Base-by-base conservation (phyloP, 2,113 vertebrate genomes). In the Galemys pyrenaicus region DNA sequence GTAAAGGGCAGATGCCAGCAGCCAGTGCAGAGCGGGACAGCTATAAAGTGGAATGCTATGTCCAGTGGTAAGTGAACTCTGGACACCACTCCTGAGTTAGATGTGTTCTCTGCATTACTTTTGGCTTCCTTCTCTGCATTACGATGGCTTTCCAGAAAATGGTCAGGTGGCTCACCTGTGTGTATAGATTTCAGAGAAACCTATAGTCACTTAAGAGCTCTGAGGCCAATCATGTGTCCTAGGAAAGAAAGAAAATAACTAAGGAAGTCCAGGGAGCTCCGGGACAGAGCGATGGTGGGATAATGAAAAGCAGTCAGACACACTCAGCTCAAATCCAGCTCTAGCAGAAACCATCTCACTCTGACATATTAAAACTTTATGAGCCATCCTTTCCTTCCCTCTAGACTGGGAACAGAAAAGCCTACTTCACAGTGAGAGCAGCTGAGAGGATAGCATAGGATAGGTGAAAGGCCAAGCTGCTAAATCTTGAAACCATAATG, bases 151-250 rank as follows among this genome's bases (percentile, higher is more conserved):
- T 93, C 35, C 54, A n/a, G 74, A 65, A 94, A 89, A 68, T 54
- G 30, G 28, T 80, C 58, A 77, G 11, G 12, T 84, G 58, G 46
- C 41, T 94, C 37, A 65, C 65, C 35, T 30, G 9, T 39, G 62
- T 85, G 54, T 93, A 7, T 74, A n/a, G n/a, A 67, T 67, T 93
- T 65, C 67, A 58, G 83, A 92, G 37, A 89, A 58, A 22, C 15
- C 11, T 54, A 62, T 10, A 51, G 20, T 37, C 16, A 26, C 32
- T 89, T 74, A 26, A 70, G 37, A 75, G 41, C 30, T 10, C 32
- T 49, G 54, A 95, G 28, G 19, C 54, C 56, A 62, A 24, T 85
- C 4, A 1, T 30, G 7, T 62, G 26, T 67, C 37, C 24, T 67
- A 44, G 68, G 54, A 91, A 65, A 30, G 49, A 81, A 17, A 87